Base-by-base conservation (phyloP, 2,888 invertebrate genomes). In the Patella ulyssiponensis region DNA sequence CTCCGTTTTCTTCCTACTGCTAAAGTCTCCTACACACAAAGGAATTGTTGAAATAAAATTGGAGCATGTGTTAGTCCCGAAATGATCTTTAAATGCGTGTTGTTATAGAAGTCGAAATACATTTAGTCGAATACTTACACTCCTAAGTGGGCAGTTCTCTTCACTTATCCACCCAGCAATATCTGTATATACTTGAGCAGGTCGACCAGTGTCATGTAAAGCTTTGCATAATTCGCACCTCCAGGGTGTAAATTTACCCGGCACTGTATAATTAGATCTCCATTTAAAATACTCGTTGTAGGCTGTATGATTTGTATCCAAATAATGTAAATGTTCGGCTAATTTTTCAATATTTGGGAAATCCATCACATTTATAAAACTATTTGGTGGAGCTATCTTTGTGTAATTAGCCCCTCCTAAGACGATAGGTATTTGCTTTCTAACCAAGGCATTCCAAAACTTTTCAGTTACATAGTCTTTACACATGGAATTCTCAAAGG, bases 281-380 rank as follows among this genome's bases (percentile, higher is more conserved):
- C 76, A 76, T 20, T 76, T 23, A 69, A 76, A 76, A 64, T 76
- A 76, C 23, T 72, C 51, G 17, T 76, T 76, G 64, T 72, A 76
- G 1, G 69, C 58, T 2, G 76, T 76, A 15, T 76, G 27, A 52
- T 76, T 76, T 56, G 3, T 15, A 12, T 76, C 76, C 52, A 76
- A 51, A 11, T 72, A 58, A 51, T 20, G 51, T n/a, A 76, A 20
- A 54, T 76, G 72, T 14, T 51, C 69, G 2, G 72, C 76, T n/a
- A 73, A 33, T 15, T 71, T 69, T 17, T 73, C 7, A 5, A 72
- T 44, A 52, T 23, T 73, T n/a, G 14, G 15, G 33, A 76, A 76
- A 58, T 76, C 76, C n/a, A 44, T 14, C 3, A 73, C n/a, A 58
- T 76, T 69, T n/a, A 76, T 76, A 69, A 58, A 76, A 15, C 72